Evolutionary conservation across 1,140 invertebrate species (phyloP).

Genomic region (Drosophila suzukii): DNA sequence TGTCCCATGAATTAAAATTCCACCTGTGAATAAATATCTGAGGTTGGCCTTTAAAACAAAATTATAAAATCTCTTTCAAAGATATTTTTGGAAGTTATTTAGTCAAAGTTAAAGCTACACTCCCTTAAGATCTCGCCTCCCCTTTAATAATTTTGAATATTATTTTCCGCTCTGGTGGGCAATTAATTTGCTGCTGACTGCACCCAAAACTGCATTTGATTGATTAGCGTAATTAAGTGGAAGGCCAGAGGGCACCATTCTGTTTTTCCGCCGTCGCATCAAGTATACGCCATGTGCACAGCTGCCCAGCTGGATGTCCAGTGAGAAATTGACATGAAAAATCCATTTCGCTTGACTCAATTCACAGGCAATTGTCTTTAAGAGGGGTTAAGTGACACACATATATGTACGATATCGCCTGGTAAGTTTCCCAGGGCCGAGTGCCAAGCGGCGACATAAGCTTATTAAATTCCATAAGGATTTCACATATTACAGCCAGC

Average conservation of each 20-base stretch:
- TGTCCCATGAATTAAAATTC: too few relatives aligned
- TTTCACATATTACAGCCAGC: slow-evolving; percentile 66
- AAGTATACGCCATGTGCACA: slow-evolving; percentile 14
- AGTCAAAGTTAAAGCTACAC: neutral
- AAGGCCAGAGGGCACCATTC: slow-evolving; percentile 1
- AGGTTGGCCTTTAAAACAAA: too few relatives aligned
- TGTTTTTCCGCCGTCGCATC: neutral
- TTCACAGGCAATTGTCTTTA: slow-evolving; percentile 21
- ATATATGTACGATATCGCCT: neutral
- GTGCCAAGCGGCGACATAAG: slow-evolving; percentile 47
- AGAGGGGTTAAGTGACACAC: neutral
- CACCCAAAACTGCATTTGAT: slow-evolving; percentile 45
- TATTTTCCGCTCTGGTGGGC: slow-evolving; percentile 22
- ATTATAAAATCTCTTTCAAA: too few relatives aligned
- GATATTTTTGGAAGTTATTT: too few relatives aligned
- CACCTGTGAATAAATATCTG: too few relatives aligned
- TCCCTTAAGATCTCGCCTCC: neutral
- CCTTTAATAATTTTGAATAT: slow-evolving; percentile 11
- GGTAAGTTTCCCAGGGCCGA: slow-evolving; percentile 18
- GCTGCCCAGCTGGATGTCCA: neutral
- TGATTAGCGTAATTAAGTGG: slow-evolving; percentile 33
- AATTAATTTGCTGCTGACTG: slow-evolving; percentile 41
- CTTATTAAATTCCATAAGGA: slow-evolving; percentile 79
- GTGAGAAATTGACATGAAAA: slow-evolving; percentile 38
- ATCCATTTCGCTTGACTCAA: slow-evolving; percentile 22